Conservation (phyloP, 1,140 invertebrate species). For the Diabrotica virgifera region DNA sequence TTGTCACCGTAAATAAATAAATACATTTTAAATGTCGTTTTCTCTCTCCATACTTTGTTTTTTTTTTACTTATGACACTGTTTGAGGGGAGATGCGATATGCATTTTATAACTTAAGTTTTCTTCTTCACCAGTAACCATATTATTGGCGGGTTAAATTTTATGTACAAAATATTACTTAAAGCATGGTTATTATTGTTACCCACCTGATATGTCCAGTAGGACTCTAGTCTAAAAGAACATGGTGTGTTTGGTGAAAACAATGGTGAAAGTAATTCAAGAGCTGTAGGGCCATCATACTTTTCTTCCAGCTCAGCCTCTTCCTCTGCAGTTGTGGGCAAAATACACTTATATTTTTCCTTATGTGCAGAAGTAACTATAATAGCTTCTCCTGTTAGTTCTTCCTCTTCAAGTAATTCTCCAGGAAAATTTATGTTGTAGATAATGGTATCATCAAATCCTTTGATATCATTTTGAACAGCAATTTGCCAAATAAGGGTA, state of each 20-base stretch:
- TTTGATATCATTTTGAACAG: conserved; percentile 56
- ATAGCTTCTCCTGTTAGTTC: conserved; percentile 52
- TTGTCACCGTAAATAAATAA: too few species aligned
- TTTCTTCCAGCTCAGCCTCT: conserved; percentile 55
- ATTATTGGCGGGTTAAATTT: too few species aligned
- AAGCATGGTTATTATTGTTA: neutral
- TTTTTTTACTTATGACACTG: too few species aligned
- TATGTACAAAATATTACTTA: too few species aligned
- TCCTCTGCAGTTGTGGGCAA: conserved; percentile 66
- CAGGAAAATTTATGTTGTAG: conserved; percentile 79
- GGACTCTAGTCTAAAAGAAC: conserved; percentile 85
- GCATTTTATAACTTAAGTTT: too few species aligned
- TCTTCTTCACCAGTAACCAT: too few species aligned
- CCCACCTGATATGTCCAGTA: conserved; percentile 94
- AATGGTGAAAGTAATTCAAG: conserved; percentile 73
- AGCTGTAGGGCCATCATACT: conserved; percentile 69
- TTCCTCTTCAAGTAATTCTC: conserved; percentile 54
- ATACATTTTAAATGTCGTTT: too few species aligned
- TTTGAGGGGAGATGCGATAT: too few species aligned
- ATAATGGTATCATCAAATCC: conserved; percentile 79
- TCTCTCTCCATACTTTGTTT: too few species aligned
- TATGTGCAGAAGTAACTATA: conserved; percentile 61
- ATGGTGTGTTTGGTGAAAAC: conserved; percentile 64
- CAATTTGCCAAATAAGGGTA: neutral
- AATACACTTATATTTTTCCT: conserved; percentile 72